A percentile compares a stretch with the other conserved stretches of the same genome.
phyloP scores from a whole-genome alignment of 2,113 vertebrate genomes.

The Setophaga kirtlandii region DNA sequence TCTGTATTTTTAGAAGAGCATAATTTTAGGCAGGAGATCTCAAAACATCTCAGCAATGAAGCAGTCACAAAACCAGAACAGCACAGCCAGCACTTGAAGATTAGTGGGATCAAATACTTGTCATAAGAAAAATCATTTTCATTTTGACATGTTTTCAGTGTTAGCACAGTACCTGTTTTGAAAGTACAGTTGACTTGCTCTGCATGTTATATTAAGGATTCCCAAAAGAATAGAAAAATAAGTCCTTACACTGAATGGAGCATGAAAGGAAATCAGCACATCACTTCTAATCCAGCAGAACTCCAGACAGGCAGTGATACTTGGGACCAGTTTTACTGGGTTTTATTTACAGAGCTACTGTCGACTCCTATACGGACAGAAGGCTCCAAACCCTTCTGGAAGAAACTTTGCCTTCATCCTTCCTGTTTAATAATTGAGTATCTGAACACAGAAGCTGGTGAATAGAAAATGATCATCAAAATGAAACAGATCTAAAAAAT shows the following conservation, averaged over 20 bases:
- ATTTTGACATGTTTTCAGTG: slow-evolving; percentile 55
- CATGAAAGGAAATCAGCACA: slow-evolving; percentile 48
- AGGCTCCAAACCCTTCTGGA: background rate
- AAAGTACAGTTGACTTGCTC: slow-evolving; percentile 28
- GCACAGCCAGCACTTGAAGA: slow-evolving; percentile 4
- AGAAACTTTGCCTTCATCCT: background rate
- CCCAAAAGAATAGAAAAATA: slow-evolving; percentile 15
- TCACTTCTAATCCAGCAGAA: background rate
- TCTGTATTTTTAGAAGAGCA: slow-evolving; percentile 14
- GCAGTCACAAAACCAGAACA: slow-evolving; percentile 18
- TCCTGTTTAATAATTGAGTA: slow-evolving; percentile 32
- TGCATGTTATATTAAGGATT: slow-evolving; percentile 14
- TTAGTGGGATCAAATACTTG: slow-evolving; percentile 44
- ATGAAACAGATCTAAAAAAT: slow-evolving; percentile 48
- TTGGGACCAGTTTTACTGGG: background rate
- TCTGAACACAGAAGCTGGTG: slow-evolving; percentile 1
- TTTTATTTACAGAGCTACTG: background rate
- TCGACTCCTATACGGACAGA: background rate
- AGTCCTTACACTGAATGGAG: background rate
- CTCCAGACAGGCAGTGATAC: slow-evolving; percentile 2
- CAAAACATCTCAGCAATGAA: slow-evolving; percentile 17
- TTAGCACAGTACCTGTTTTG: background rate
- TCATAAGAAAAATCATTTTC: slow-evolving; percentile 33
- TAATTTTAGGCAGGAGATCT: slow-evolving; percentile 24
- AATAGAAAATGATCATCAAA: slow-evolving; percentile 7